phyloP scores from a whole-genome alignment of 2,888 invertebrate species.

The Notodonta dromedarius region DNA sequence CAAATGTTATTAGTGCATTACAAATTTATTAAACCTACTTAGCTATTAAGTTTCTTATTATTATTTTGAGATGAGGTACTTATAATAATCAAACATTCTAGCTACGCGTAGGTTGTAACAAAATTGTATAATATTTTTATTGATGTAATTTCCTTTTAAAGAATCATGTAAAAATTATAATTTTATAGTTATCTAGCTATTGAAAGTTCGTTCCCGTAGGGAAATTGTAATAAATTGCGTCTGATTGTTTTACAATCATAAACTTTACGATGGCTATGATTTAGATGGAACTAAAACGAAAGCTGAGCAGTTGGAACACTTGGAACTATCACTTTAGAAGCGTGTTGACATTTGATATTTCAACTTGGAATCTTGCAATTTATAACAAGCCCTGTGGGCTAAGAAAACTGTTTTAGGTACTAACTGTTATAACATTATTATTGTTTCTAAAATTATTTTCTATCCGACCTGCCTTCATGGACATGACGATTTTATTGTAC shows the following conservation, averaged over 20 bases:
- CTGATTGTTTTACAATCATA: conserved; percentile 12
- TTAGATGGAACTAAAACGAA: conserved; percentile 6
- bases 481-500: too few relatives aligned
- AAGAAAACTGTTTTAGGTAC: too few relatives aligned
- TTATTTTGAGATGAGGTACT: too few relatives aligned
- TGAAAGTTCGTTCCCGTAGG: background rate
- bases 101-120: too few relatives aligned
- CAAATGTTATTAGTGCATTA: background rate
- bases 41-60: too few relatives aligned
- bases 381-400: background rate
- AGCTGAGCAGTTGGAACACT: conserved; percentile 6
- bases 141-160: background rate
- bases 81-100: too few relatives aligned
- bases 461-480: too few relatives aligned
- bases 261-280: conserved; percentile 10
- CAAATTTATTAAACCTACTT: too few relatives aligned
- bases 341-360: conserved; percentile 12
- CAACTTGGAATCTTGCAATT: background rate
- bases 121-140: background rate
- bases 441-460: too few relatives aligned
- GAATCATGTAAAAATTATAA: background rate
- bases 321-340: conserved; percentile 8
- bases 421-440: too few relatives aligned
- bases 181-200: background rate
- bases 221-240: conserved; percentile 4